Percentiles rank a stretch among this genome's conserved stretches.
These are phyloP conservation scores for Tragelaphus scriptus DNA, from an alignment of 2,113 vertebrate genomes.

Conservation along the genomic window DNA sequence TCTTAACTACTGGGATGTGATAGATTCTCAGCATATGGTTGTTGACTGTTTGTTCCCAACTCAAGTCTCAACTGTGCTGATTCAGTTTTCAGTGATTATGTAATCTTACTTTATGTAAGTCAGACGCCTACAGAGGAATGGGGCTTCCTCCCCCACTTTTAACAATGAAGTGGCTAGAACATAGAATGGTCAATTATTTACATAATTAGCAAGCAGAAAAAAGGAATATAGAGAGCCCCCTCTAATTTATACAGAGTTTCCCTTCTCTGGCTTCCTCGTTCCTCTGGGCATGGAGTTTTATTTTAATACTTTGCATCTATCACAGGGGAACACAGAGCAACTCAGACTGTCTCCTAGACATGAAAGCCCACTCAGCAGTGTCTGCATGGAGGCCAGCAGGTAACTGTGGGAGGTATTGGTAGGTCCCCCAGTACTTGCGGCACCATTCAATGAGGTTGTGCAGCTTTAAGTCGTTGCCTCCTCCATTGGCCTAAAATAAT, in stretches of 20 bases:
- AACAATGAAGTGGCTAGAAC: neutral
- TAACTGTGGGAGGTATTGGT: neutral
- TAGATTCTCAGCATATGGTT: neutral
- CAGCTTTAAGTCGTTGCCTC: neutral
- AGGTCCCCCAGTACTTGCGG: neutral
- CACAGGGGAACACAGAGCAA: neutral
- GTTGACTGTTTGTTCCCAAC: neutral
- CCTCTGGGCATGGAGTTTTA: neutral
- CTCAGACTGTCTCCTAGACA: neutral
- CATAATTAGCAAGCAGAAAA: neutral
- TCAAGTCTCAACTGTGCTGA: neutral
- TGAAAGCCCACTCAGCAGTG: neutral
- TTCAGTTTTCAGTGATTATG: neutral
- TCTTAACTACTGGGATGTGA: neutral
- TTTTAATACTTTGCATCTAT: neutral
- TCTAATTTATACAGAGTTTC: neutral
- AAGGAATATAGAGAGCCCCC: neutral
- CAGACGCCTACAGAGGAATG: neutral
- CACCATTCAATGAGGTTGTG: neutral
- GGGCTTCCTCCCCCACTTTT: neutral
- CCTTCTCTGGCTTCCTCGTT: neutral
- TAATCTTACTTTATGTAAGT: neutral
- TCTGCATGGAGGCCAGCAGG: neutral
- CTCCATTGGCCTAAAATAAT: neutral
- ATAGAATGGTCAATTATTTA: neutral